A percentile compares a stretch with the other conserved stretches of the same genome.
These are phyloP conservation scores for Epinephelus lanceolatus DNA, from an alignment of 2,113 vertebrate genomes.

Conservation along the genomic window DNA sequence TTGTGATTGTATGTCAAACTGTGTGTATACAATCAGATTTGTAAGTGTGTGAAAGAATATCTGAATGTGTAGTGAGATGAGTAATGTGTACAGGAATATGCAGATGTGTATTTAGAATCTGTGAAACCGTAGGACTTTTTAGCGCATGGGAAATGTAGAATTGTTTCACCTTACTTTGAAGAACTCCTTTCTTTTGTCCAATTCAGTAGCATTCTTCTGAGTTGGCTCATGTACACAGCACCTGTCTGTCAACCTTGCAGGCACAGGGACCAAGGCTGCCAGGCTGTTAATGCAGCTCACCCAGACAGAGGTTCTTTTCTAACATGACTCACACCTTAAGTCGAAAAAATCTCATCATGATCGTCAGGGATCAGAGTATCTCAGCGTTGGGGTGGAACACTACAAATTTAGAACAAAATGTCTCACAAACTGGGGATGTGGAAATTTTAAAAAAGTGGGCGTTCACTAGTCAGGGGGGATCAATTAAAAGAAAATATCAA, in stretches of 20 bases:
- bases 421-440: neutral
- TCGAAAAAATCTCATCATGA: too few species aligned
- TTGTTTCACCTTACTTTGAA: neutral
- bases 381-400: neutral
- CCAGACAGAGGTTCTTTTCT: constrained; percentile 17
- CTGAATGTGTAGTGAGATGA: too few species aligned
- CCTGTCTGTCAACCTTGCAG: constrained; percentile 40
- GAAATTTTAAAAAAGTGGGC: neutral
- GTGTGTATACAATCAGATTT: too few species aligned
- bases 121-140: neutral
- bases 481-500: neutral
- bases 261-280: constrained; percentile 31
- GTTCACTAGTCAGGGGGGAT: neutral
- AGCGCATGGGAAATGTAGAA: neutral
- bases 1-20: too few species aligned
- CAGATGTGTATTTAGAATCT: too few species aligned
- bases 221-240: constrained; percentile 21
- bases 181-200: neutral
- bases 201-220: neutral
- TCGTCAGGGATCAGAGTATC: neutral
- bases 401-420: neutral
- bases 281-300: constrained; percentile 23
- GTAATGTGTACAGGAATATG: too few species aligned
- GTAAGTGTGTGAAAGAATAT: too few species aligned
- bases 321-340: constrained; percentile 41